Evolutionary conservation across 2,797 vertebrate species (phyloP), one percentile per base, ranked within the genome.

Genomic region (Mycteria americana): DNA sequence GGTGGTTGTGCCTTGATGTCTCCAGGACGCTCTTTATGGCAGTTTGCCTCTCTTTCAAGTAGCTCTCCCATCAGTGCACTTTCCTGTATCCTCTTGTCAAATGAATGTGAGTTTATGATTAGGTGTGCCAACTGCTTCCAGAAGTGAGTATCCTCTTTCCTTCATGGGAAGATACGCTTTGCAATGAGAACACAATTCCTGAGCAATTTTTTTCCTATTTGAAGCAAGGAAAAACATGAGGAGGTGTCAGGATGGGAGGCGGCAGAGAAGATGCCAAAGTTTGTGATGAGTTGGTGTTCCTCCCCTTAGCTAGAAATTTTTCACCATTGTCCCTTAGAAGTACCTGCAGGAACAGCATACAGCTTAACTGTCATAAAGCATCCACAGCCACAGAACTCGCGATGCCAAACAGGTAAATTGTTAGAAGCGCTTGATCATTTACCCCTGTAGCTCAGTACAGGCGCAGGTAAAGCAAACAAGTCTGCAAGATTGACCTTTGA

Each of bases 1-100:
- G 88, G 69, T 94, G 94, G 92, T 79, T 94, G 89, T 78, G 87
- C 77, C 92, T 96, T 97, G 95, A 97, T 97, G 92, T 93, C 69
- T 94, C 63, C 37, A 2, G 85, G 85, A 96, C 11, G 2, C n/a
- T 75, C 79, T 97, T 93, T 85, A 92, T 91, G 92, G 82, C 72
- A 62, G 73, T 77, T 90, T 85, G 65, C 90, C 39, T 93, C 56
- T 84, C 85, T 89, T 92, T 94, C 67, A 94, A 86, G 68, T 82
- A 83, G 69, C 72, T 85, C 30, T 80, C 64, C 41, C 56, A 59
- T 65, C 46, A 60, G 37, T 31, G 54, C 18, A 17, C 43, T 91
- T 94, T 85, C 3, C 14, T 62, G 25, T 82, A n/a, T 88, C 43
- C 46, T 75, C 51, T 48, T 73, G 63, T 88, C 35, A 43, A 48